A percentile compares a stretch with the other conserved stretches of the same genome.
These are phyloP conservation scores for Sciaenops ocellatus DNA, from an alignment of 2,797 vertebrate species.

Conservation along the genomic window DNA sequence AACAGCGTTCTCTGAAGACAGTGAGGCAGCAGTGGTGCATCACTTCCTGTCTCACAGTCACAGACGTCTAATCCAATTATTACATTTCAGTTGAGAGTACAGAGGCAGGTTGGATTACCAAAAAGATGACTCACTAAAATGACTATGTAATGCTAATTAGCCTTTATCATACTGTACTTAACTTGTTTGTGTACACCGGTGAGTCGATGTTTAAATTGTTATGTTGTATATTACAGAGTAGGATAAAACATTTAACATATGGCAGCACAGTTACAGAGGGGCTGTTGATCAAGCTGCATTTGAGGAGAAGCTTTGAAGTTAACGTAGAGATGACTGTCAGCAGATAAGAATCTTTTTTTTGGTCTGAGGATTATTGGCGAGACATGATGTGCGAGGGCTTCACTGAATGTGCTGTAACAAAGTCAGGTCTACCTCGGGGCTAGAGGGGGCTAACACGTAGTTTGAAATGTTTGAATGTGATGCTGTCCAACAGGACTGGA, in stretches of 20 bases:
- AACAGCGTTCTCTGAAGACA: neutral
- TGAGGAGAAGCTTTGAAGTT: slow-evolving; percentile 28
- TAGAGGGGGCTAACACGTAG: neutral
- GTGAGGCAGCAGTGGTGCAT: slow-evolving; percentile 6
- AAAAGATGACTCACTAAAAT: slow-evolving; percentile 42
- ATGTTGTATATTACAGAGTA: neutral
- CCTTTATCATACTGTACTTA: slow-evolving; percentile 24
- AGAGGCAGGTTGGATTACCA: slow-evolving; percentile 43
- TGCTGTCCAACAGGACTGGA: slow-evolving; percentile 10
- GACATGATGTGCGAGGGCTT: slow-evolving; percentile 18
- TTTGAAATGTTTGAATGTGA: slow-evolving; percentile 27
- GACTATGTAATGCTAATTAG: slow-evolving; percentile 18
- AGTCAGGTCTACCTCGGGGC: slow-evolving; percentile 14
- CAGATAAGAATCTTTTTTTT: slow-evolving; percentile 13
- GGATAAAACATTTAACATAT: neutral
- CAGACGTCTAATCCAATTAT: slow-evolving; percentile 41
- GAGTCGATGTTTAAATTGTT: neutral
- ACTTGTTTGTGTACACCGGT: neutral
- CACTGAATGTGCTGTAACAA: slow-evolving; percentile 18
- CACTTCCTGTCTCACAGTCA: slow-evolving; percentile 26
- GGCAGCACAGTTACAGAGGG: neutral
- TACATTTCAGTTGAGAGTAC: slow-evolving; percentile 41
- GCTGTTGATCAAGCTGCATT: slow-evolving; percentile 9
- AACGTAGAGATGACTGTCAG: slow-evolving; percentile 5
- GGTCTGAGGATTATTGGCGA: slow-evolving; percentile 24